Conservation (phyloP, 1,140 invertebrate genomes). For the Brevipalpus yothersi region DNA sequence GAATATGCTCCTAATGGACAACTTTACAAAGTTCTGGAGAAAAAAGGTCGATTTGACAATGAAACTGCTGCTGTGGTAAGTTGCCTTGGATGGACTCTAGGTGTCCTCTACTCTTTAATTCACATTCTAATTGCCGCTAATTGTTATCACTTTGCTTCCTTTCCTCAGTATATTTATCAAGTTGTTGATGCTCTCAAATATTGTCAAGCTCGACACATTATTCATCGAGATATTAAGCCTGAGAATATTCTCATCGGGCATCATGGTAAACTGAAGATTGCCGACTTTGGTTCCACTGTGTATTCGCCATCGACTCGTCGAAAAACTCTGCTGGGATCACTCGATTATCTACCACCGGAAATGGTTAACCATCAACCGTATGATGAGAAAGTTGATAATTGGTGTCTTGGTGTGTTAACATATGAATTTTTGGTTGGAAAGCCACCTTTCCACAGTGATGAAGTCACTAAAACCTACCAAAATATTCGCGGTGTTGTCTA, state of each 20-base stretch:
- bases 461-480: constrained; percentile 45
- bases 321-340: constrained; percentile 68
- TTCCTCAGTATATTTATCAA: constrained; percentile 21
- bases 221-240: constrained; percentile 25
- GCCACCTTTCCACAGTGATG: constrained; percentile 72
- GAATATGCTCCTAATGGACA: constrained; percentile 80
- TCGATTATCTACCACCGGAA: constrained; percentile 80
- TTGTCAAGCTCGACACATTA: constrained; percentile 30
- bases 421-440: constrained; percentile 83
- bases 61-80: constrained; percentile 11
- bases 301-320: constrained; percentile 28
- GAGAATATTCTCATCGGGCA: constrained; percentile 19
- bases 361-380: constrained; percentile 55
- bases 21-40: constrained; percentile 48
- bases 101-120: background rate
- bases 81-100: background rate
- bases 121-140: background rate
- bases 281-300: constrained; percentile 28
- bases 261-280: constrained; percentile 23
- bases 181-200: constrained; percentile 30
- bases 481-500: constrained; percentile 49
- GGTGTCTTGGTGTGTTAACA: constrained; percentile 75
- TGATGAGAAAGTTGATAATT: constrained; percentile 49
- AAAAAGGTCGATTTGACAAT: constrained; percentile 32
- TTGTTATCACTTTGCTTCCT: too few relatives aligned